A percentile compares a stretch with the other conserved stretches of the same genome.
Evolutionary conservation across 2,113 vertebrate genomes (phyloP).

Genomic region (Tragelaphus strepsiceros): DNA sequence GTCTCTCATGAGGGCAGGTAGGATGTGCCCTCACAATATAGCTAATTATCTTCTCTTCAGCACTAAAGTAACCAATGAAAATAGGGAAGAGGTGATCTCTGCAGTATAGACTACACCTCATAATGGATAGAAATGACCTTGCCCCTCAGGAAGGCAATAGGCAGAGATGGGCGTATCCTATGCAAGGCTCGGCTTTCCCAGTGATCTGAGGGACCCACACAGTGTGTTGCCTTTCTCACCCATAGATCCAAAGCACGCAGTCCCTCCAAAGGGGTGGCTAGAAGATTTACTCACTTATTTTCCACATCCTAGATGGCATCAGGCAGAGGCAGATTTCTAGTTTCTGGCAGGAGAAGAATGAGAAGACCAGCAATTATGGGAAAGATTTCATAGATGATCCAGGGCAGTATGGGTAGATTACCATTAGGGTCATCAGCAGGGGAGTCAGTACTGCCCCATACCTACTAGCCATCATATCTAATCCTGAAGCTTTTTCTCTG

Average conservation of each 20-base stretch:
- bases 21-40: neutral
- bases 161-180: too few species aligned
- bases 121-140: neutral
- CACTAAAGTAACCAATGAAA: neutral
- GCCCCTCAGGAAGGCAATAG: too few species aligned
- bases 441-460: constrained; percentile 80
- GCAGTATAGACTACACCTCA: neutral
- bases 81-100: neutral
- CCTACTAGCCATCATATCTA: constrained; percentile 78
- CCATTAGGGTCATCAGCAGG: constrained; percentile 75
- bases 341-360: constrained; percentile 7
- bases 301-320: neutral
- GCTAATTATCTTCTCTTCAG: neutral
- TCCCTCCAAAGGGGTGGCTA: neutral
- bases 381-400: constrained; percentile 75
- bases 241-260: neutral
- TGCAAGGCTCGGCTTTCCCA: too few species aligned
- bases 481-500: constrained; percentile 81
- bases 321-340: neutral
- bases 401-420: constrained; percentile 66
- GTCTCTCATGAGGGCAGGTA: too few species aligned
- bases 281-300: neutral
- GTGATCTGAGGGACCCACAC: too few species aligned
- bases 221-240: too few species aligned
- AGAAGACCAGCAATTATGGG: constrained; percentile 76